Percentiles rank a stretch among this genome's conserved stretches.
Conservation (phyloP, 2,113 vertebrate genomes). For the Dromaius novaehollandiae region DNA sequence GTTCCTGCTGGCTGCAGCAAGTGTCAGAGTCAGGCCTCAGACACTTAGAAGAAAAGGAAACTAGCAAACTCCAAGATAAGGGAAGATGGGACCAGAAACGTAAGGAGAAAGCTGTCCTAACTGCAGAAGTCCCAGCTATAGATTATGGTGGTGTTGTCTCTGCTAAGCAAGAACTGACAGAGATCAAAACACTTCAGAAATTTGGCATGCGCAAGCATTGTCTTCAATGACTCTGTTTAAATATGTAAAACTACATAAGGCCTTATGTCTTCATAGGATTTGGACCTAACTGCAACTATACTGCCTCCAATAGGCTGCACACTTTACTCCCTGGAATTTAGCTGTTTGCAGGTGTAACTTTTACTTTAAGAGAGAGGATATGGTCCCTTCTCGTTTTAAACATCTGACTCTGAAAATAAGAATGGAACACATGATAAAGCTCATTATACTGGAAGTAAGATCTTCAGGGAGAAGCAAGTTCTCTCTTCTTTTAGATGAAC, state of each 20-base stretch:
- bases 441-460: neutral
- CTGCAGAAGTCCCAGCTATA: neutral
- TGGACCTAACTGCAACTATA: neutral
- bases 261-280: neutral
- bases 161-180: neutral
- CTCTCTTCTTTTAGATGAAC: neutral
- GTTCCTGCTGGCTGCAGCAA: neutral
- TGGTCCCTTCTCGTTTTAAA: neutral
- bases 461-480: neutral
- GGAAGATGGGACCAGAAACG: neutral
- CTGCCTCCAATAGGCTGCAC: neutral
- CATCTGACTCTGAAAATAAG: neutral
- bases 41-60: neutral
- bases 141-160: neutral
- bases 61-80: neutral
- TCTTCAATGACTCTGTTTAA: neutral
- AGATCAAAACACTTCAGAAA: neutral
- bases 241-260: neutral
- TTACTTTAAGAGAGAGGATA: neutral
- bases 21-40: neutral
- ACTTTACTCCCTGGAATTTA: neutral
- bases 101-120: neutral
- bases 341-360: neutral
- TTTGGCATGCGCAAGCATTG: neutral
- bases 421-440: neutral